Conservation (phyloP, 1,140 invertebrate species). For the Apolygus lucorum region DNA sequence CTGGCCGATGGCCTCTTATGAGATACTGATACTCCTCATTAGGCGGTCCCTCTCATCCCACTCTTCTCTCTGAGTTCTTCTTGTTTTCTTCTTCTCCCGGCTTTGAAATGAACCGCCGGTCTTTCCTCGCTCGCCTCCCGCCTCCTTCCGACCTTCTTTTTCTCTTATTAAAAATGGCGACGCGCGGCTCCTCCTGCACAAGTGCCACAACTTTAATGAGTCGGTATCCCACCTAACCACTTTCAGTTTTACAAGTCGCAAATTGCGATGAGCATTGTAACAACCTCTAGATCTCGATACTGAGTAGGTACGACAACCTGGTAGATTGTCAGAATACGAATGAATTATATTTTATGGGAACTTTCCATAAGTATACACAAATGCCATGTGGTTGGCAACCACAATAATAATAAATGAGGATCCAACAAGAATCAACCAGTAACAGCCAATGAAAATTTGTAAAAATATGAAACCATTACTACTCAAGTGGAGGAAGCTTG, state of each 20-base stretch:
- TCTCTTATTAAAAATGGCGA: constrained; percentile 11
- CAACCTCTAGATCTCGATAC: background rate
- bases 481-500: no score
- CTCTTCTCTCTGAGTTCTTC: background rate
- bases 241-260: no score
- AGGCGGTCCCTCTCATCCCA: background rate
- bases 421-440: no score
- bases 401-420: no score
- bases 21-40: constrained; percentile 11
- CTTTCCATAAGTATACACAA: background rate
- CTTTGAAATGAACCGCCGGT: constrained; percentile 1
- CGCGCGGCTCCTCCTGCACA: background rate
- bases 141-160: background rate
- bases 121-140: background rate
- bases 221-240: no score
- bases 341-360: background rate
- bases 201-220: background rate
- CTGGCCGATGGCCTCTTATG: background rate
- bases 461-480: no score
- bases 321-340: background rate
- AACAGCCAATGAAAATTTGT: no score
- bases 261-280: no score
- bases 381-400: no score
- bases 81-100: background rate
- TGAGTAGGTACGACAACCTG: background rate